A percentile compares a stretch with the other conserved stretches of the same genome.
Evolutionary conservation across 1,140 invertebrate genomes (phyloP).

Genomic region (Microplitis mediator): DNA sequence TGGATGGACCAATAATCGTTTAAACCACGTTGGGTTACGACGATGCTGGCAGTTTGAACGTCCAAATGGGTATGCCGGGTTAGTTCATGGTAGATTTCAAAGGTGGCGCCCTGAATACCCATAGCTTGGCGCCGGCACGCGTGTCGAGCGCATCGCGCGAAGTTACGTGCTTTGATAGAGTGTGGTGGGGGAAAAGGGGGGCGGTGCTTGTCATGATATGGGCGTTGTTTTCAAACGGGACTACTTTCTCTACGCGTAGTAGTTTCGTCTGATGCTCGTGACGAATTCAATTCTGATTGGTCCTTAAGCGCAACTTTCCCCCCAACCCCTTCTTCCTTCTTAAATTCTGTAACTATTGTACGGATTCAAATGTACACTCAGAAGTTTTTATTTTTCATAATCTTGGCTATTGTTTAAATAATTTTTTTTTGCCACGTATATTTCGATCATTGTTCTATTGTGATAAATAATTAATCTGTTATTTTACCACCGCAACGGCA

Average conservation of each 20-base stretch:
- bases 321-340: conserved; percentile 43
- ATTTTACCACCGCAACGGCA: too few species aligned
- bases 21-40: conserved; percentile 31
- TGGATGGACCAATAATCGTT: conserved; percentile 37
- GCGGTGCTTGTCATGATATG: conserved; percentile 50
- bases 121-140: conserved; percentile 29
- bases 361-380: neutral
- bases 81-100: conserved; percentile 47
- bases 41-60: conserved; percentile 61
- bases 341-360: neutral
- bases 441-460: neutral
- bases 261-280: conserved; percentile 52
- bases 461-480: too few species aligned
- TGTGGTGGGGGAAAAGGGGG: conserved; percentile 44
- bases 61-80: conserved; percentile 56
- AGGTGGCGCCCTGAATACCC: conserved; percentile 54
- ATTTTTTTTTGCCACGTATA: neutral
- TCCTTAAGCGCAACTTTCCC: conserved; percentile 61
- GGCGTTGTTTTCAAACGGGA: conserved; percentile 54
- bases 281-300: conserved; percentile 65
- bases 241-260: conserved; percentile 58
- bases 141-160: conserved; percentile 22
- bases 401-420: neutral
- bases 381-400: neutral
- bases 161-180: neutral